A percentile compares a stretch with the other conserved stretches of the same genome.
phyloP scores from a whole-genome alignment of 2,888 invertebrate species.

The Eristalis pertinax region DNA sequence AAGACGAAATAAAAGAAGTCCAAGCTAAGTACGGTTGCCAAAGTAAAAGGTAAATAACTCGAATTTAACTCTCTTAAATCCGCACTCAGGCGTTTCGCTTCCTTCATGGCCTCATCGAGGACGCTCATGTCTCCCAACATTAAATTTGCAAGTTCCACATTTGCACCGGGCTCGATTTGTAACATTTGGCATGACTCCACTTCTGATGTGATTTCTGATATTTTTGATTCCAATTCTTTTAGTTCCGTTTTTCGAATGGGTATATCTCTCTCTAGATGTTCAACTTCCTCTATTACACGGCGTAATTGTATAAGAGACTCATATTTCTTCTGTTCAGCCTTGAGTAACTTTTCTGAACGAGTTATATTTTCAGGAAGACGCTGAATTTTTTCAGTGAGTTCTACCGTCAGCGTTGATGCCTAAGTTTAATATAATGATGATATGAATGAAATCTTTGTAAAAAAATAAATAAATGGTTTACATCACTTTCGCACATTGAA shows the following conservation, averaged over 20 bases:
- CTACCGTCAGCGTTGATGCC: slow-evolving; percentile 84
- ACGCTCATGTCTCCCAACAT: slow-evolving; percentile 89
- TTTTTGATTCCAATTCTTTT: slow-evolving; percentile 81
- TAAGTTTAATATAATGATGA: slow-evolving; percentile 74
- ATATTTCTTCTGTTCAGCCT: slow-evolving; percentile 85
- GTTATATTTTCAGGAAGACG: slow-evolving; percentile 86
- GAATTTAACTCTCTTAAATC: slow-evolving; percentile 82
- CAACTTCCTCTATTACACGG: slow-evolving; percentile 86
- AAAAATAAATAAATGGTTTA: slow-evolving; percentile 75
- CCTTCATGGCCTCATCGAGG: slow-evolving; percentile 87
- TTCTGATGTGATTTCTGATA: slow-evolving; percentile 76
- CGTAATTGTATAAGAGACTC: slow-evolving; percentile 87
- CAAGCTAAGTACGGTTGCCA: too few relatives aligned
- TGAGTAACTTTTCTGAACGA: slow-evolving; percentile 84
- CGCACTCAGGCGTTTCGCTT: slow-evolving; percentile 82
- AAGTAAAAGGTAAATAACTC: neutral
- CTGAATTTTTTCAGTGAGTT: slow-evolving; percentile 86
- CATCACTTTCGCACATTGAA: slow-evolving; percentile 85
- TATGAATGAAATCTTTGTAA: neutral
- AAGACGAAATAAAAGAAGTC: too few relatives aligned
- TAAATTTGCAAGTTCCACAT: slow-evolving; percentile 83
- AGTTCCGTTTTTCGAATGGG: slow-evolving; percentile 84
- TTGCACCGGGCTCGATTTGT: slow-evolving; percentile 83
- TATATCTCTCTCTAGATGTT: slow-evolving; percentile 85
- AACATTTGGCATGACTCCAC: slow-evolving; percentile 79